Evolutionary conservation across 2,797 vertebrate species (phyloP).

Genomic region (Epinephelus malabaricus): DNA sequence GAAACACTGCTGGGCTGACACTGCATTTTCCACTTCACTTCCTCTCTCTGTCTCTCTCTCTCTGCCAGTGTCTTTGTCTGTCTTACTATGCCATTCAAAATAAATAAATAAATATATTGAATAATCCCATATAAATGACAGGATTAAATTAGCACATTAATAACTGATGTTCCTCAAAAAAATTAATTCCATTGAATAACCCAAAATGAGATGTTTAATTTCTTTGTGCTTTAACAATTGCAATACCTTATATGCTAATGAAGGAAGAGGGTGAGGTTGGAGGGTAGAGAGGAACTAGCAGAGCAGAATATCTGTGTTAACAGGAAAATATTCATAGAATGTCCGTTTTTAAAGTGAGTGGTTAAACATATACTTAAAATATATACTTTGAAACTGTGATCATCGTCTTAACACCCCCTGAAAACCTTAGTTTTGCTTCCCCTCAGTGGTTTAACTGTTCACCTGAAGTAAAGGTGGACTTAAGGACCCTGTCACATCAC

Average conservation of each 20-base stretch:
- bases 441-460: not conserved
- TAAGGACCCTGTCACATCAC: no score
- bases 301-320: slow-evolving; percentile 27
- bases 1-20: slow-evolving; percentile 54
- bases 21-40: slow-evolving; percentile 59
- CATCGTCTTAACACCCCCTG: not conserved
- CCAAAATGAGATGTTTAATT: slow-evolving; percentile 58
- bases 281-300: slow-evolving; percentile 12
- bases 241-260: slow-evolving; percentile 29
- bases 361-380: not conserved
- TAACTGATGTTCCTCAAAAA: slow-evolving; percentile 58
- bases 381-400: not conserved
- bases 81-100: slow-evolving; percentile 3
- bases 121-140: slow-evolving; percentile 35
- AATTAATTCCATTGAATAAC: slow-evolving; percentile 62
- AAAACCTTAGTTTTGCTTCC: not conserved
- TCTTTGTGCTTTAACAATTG: slow-evolving; percentile 23
- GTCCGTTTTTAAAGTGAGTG: not conserved
- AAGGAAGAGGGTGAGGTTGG: slow-evolving; percentile 7
- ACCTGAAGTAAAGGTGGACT: not conserved
- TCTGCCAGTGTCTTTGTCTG: slow-evolving; percentile 4
- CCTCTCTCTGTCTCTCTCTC: not conserved
- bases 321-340: not conserved
- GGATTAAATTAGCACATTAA: slow-evolving; percentile 64
- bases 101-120: not conserved